These are phyloP conservation scores for Machaerirhynchus nigripectus DNA, from an alignment of 2,113 vertebrate genomes.

Conservation along the genomic window DNA sequence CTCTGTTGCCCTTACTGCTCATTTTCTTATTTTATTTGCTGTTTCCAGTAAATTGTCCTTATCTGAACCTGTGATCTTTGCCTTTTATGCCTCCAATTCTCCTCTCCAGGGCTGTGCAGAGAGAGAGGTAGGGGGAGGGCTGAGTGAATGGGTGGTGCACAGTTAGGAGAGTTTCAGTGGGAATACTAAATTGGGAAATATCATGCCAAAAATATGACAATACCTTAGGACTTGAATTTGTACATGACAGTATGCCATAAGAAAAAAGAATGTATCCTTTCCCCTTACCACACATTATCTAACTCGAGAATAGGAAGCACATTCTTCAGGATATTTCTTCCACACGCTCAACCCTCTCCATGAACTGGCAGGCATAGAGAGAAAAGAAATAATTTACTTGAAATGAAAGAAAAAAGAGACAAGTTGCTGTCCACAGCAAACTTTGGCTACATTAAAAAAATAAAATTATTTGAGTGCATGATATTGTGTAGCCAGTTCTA, in stretches of 20 bases:
- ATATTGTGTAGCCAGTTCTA: background rate
- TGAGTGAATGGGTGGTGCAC: too few relatives aligned
- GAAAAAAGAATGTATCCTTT: background rate
- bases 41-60: background rate
- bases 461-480: background rate
- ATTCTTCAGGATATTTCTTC: background rate
- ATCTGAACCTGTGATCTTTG: background rate
- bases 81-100: background rate
- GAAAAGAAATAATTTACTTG: background rate
- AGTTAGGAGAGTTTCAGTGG: background rate
- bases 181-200: background rate
- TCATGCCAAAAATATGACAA: fast-evolving
- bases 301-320: fast-evolving
- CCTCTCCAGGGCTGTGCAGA: too few relatives aligned
- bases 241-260: background rate
- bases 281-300: background rate
- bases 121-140: background rate
- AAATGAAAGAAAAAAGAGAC: background rate
- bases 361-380: background rate
- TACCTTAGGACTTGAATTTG: background rate
- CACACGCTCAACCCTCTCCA: background rate
- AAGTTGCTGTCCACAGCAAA: background rate
- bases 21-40: background rate
- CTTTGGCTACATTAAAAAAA: background rate
- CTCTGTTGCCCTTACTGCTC: background rate